Conservation (phyloP, 2,113 vertebrate genomes). For the Brachirus orientalis region DNA sequence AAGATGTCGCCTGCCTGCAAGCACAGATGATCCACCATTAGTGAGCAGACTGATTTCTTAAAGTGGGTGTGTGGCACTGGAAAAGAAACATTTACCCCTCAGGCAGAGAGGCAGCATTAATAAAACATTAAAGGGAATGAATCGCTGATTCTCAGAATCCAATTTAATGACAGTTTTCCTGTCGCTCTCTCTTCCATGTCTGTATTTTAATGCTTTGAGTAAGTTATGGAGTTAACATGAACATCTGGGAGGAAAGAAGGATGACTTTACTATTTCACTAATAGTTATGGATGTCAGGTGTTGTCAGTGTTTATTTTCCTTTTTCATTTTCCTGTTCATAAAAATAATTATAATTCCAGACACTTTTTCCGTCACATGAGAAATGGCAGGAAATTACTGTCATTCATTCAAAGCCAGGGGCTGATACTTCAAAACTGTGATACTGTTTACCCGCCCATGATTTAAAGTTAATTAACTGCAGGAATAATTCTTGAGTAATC, state of each 20-base stretch:
- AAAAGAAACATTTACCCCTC: constrained; percentile 71
- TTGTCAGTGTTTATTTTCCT: constrained; percentile 10
- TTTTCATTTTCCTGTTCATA: constrained; percentile 24
- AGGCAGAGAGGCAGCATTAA: constrained; percentile 73
- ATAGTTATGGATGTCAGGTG: constrained; percentile 16
- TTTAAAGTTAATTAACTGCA: constrained; percentile 71
- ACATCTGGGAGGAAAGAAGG: constrained; percentile 5
- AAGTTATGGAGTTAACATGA: constrained; percentile 36
- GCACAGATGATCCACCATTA: constrained; percentile 68
- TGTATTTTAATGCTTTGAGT: constrained; percentile 30
- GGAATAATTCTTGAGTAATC: constrained; percentile 70
- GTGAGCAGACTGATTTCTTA: constrained; percentile 69
- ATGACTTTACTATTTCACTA: constrained; percentile 5
- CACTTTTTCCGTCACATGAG: constrained; percentile 54
- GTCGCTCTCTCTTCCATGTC: constrained; percentile 12
- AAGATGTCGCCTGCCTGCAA: constrained; percentile 38
- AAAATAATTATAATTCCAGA: constrained; percentile 40
- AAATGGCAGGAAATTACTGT: constrained; percentile 64
- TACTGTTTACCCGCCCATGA: constrained; percentile 57
- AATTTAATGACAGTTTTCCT: constrained; percentile 61
- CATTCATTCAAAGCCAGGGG: constrained; percentile 50
- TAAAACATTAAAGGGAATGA: constrained; percentile 79
- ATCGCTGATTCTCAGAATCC: constrained; percentile 49
- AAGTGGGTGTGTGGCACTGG: constrained; percentile 56
- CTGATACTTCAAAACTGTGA: constrained; percentile 50